Evolutionary conservation across 1,140 invertebrate genomes (phyloP).

Genomic region (Apis dorsata): DNA sequence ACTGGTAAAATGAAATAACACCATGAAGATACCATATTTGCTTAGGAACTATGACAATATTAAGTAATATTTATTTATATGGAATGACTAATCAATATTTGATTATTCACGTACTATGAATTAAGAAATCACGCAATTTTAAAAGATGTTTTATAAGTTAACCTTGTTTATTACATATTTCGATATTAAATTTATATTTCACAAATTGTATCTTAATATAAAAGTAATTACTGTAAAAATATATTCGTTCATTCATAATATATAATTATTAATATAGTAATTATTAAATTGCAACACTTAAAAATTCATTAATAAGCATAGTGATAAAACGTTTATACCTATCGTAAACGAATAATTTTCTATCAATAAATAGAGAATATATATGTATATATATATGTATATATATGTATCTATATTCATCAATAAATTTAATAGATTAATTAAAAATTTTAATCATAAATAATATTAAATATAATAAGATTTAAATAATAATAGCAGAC

Average conservation of each 20-base stretch:
- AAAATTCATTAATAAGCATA: neutral
- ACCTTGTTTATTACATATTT: neutral
- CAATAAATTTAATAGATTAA: too few relatives aligned
- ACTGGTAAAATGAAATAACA: slow-evolving; percentile 75
- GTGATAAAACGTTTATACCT: neutral
- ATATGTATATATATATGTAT: neutral
- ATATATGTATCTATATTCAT: too few relatives aligned
- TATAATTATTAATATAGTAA: too few relatives aligned
- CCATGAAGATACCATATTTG: slow-evolving; percentile 72
- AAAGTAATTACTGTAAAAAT: neutral
- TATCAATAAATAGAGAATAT: neutral
- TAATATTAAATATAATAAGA: neutral
- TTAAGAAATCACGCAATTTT: neutral
- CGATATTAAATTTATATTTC: neutral
- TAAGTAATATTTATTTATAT: neutral
- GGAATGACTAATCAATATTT: slow-evolving; percentile 1
- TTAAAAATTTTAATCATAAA: neutral
- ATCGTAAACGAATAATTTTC: neutral
- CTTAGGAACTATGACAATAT: neutral
- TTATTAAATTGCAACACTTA: neutral
- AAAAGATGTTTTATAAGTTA: neutral
- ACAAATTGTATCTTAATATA: neutral
- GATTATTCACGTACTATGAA: neutral
- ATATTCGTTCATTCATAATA: neutral
- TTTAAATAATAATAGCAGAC: too few relatives aligned